Conservation (phyloP, 2,113 vertebrate genomes). For the Lampris incognitus region DNA sequence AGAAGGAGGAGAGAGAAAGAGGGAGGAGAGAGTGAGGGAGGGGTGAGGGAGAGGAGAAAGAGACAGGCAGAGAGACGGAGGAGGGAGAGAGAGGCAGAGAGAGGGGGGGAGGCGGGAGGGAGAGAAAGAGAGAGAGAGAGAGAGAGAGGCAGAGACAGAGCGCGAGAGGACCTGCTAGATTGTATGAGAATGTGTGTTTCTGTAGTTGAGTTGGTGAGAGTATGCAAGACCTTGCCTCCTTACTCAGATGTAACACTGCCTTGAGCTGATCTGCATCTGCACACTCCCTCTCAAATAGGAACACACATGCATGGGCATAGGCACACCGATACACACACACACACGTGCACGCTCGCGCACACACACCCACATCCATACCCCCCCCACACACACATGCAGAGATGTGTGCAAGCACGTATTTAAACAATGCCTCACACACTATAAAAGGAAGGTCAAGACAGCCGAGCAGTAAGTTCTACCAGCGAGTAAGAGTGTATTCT, state of each 20-base stretch:
- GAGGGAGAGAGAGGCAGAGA: too few species aligned
- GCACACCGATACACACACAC: too few species aligned
- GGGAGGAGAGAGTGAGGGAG: too few species aligned
- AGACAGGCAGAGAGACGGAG: too few species aligned
- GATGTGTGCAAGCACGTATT: not conserved
- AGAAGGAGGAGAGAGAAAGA: too few species aligned
- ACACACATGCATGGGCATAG: too few species aligned
- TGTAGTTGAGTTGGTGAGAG: not conserved
- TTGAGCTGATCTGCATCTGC: constrained; percentile 2
- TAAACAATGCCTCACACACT: constrained; percentile 2
- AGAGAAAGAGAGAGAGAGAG: too few species aligned
- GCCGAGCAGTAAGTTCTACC: constrained; percentile 32
- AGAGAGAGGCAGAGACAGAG: not conserved
- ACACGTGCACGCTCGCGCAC: not conserved
- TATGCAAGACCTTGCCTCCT: not conserved
- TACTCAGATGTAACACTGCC: constrained; percentile 1
- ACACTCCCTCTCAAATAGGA: not conserved
- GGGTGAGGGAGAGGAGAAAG: too few species aligned
- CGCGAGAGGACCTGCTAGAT: too few species aligned
- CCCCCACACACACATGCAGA: not conserved
- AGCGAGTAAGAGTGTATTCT: constrained; percentile 35
- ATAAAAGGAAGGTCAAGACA: constrained; percentile 37
- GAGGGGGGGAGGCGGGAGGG: too few species aligned
- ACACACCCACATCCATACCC: not conserved
- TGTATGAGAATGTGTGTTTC: not conserved